Percentiles rank a stretch among this genome's conserved stretches.
phyloP scores from a whole-genome alignment of 2,888 invertebrate genomes.

The Boloria euphrosyne region DNA sequence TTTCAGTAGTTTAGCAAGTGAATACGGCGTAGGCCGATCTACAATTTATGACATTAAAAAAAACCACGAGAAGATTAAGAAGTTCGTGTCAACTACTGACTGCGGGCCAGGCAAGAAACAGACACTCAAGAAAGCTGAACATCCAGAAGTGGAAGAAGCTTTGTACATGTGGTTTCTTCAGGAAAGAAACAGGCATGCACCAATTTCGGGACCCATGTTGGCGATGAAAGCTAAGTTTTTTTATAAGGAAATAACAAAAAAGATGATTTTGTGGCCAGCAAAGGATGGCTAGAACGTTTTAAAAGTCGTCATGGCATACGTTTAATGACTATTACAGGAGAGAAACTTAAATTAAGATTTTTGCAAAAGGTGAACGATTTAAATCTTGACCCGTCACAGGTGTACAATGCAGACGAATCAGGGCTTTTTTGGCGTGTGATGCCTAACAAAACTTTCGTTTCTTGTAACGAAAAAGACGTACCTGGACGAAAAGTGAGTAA shows the following conservation, averaged over 20 bases:
- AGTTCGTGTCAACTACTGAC: conserved; percentile 43
- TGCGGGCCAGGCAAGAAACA: conserved; percentile 39
- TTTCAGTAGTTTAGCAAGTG: conserved; percentile 24
- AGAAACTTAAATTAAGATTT: conserved; percentile 37
- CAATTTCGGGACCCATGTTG: conserved; percentile 43
- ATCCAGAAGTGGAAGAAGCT: conserved; percentile 46
- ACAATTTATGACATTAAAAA: conserved; percentile 40
- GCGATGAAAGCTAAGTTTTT: conserved; percentile 42
- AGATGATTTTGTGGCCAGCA: conserved; percentile 45
- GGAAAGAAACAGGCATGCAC: conserved; percentile 41
- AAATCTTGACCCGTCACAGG: conserved; percentile 41
- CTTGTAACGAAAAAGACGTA: conserved; percentile 40
- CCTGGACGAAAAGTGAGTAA: conserved; percentile 44
- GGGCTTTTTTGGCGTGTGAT: conserved; percentile 45
- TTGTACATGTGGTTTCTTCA: conserved; percentile 45
- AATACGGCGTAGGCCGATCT: conserved; percentile 30
- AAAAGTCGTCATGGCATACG: conserved; percentile 46
- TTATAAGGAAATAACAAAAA: conserved; percentile 44
- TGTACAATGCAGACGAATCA: conserved; percentile 46
- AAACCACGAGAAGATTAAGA: conserved; percentile 42
- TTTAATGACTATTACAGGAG: conserved; percentile 40
- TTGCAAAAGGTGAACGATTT: conserved; percentile 41
- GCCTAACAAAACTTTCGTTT: conserved; percentile 44
- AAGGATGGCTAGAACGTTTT: conserved; percentile 41
- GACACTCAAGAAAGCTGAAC: conserved; percentile 36